Evolutionary conservation across 2,113 vertebrate genomes (phyloP), one percentile per base, ranked within the genome.

Genomic region (Pseudorasbora parva): DNA sequence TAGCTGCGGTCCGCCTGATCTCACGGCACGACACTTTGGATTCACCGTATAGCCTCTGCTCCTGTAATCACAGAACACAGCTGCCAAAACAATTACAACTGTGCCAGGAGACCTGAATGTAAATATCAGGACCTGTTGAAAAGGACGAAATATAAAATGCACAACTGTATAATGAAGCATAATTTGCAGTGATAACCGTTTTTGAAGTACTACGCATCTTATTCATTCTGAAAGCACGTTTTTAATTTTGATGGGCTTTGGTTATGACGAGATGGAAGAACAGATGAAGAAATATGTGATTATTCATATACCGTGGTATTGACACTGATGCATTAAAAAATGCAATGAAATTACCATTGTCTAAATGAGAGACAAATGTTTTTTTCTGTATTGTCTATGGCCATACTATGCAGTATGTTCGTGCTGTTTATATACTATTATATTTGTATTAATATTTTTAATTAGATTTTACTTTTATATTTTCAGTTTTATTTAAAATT

Each of bases 31-130:
- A 25, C 78, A 30, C 76, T 57, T 64, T 30, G 15, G 23, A 80
- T 81, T 68, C 25, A 41, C 51, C 11, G 12, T 4, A n/a, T n/a
- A 47, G 14, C 77, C 68, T 33, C 54, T 47, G 64, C 72, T 30
- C 23, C 74, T 33, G 19, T 37, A 49, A 66, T 71, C 77, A 59
- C 33, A 30, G 23, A 30, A 59, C 10, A 80, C 68, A 73, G 76
- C 51, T 84, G 76, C 69, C 49, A 77, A 64, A 75, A 75, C 72
- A 83, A 54, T 76, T 69, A 81, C 45, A 81, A 62, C 78, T 81
- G 78, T 45, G 64, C 11, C 43, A 41, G 27, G 30, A 69, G 64
- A 81, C 47, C 25, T 49, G 8, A 49, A 66, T 78, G 78, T 25
- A 80, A 80, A 80, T 49, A 80, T 30, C 25, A 14, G 23, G 25